Percentiles rank a stretch among this genome's conserved stretches.
Conservation (phyloP, 2,797 vertebrate species). For the Allenopithecus nigroviridis region DNA sequence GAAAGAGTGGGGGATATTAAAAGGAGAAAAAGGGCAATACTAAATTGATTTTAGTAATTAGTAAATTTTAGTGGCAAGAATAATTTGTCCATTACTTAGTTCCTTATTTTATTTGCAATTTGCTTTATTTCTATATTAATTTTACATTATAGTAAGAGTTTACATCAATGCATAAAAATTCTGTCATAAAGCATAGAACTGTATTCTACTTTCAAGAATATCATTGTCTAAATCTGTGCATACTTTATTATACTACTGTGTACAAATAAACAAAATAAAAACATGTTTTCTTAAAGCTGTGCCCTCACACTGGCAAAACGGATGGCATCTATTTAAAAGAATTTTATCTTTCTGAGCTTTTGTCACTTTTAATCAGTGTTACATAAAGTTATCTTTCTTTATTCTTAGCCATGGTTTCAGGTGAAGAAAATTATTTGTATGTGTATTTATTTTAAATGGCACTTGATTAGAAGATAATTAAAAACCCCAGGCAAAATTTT, state of each 20-base stretch:
- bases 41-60: neutral
- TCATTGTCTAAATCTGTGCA: neutral
- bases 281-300: neutral
- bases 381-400: conserved; percentile 16
- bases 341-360: neutral
- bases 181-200: neutral
- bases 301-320: neutral
- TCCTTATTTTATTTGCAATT: neutral
- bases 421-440: conserved; percentile 50
- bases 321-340: neutral
- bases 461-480: conserved; percentile 66
- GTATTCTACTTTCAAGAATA: neutral
- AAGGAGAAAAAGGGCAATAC: neutral
- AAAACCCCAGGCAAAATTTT: conserved; percentile 40
- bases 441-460: conserved; percentile 42
- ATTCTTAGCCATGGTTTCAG: conserved; percentile 36
- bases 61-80: neutral
- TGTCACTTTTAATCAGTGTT: conserved; percentile 36
- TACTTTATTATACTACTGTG: neutral
- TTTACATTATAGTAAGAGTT: neutral
- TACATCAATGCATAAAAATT: neutral
- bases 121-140: neutral
- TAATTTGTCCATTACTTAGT: neutral
- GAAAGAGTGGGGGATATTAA: neutral
- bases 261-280: conserved; percentile 35